Conservation (phyloP, 2,113 vertebrate species). For the Sorex fumeus region DNA sequence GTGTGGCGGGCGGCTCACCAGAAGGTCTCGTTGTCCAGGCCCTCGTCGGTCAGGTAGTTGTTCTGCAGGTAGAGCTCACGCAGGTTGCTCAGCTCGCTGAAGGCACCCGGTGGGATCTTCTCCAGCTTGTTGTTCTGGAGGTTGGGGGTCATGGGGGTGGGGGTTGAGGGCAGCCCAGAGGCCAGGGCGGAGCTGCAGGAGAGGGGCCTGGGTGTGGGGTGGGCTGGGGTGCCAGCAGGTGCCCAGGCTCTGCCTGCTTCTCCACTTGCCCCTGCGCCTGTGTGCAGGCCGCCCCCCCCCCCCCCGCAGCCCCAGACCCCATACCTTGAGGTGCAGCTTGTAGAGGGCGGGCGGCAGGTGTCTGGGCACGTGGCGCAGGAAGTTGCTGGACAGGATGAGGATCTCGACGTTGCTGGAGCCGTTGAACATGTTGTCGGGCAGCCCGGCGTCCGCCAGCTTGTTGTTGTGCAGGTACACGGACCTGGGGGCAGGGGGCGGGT, state of each 20-base stretch:
- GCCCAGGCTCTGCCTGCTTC: background rate
- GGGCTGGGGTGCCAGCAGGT: background rate
- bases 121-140: conserved; percentile 96
- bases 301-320: background rate
- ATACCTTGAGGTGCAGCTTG: conserved; percentile 97
- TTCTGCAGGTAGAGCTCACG: conserved; percentile 97
- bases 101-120: conserved; percentile 95
- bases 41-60: conserved; percentile 95
- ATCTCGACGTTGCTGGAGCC: conserved; percentile 95
- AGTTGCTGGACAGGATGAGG: conserved; percentile 99
- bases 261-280: background rate
- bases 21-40: conserved; percentile 97
- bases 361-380: conserved; percentile 94
- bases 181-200: background rate
- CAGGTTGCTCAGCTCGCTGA: conserved; percentile 92
- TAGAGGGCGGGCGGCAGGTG: conserved; percentile 94
- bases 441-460: conserved; percentile 95
- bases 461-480: conserved; percentile 99
- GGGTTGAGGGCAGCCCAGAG: background rate
- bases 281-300: too few relatives aligned
- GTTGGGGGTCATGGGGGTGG: background rate
- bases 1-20: conserved; percentile 88
- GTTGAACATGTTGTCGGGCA: conserved; percentile 96
- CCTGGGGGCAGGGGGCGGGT: conserved; percentile 82
- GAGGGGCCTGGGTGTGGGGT: background rate